phyloP scores from a whole-genome alignment of 2,113 vertebrate genomes.

The Spizaetus ornatus region DNA sequence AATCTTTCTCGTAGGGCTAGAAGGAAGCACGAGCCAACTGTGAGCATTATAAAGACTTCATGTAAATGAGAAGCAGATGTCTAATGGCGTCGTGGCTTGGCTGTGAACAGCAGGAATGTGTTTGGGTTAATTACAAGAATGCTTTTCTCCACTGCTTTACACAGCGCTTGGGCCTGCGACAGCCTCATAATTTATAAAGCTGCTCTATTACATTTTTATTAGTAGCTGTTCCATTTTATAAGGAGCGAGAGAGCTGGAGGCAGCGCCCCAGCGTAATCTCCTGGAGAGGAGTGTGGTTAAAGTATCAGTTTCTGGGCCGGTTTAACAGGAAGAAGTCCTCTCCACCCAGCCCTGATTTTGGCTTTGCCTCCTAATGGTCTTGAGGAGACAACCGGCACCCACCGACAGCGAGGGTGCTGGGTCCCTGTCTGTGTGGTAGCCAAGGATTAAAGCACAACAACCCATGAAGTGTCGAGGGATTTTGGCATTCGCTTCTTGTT shows the following conservation, averaged over 20 bases:
- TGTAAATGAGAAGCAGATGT: not conserved
- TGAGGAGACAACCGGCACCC: not conserved
- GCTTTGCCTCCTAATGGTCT: not conserved
- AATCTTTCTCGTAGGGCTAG: not conserved
- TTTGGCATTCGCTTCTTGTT: not conserved
- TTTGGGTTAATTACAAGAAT: not conserved
- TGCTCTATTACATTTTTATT: not conserved
- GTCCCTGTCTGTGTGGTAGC: not conserved
- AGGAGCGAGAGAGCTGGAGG: not conserved
- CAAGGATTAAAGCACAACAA: not conserved
- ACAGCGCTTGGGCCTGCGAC: not conserved
- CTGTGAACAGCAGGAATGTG: not conserved
- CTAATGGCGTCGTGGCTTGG: not conserved
- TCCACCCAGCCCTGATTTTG: not conserved
- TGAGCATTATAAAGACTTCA: not conserved
- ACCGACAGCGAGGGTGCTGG: accelerated
- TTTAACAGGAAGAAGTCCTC: not conserved
- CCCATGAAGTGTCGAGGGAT: not conserved
- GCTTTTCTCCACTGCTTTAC: not conserved
- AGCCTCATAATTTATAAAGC: not conserved
- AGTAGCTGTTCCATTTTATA: not conserved
- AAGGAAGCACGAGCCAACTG: not conserved
- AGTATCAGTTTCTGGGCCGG: not conserved
- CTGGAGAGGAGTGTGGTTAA: not conserved
- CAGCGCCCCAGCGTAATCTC: not conserved